Base-by-base conservation (phyloP, 2,113 vertebrate species). In the Capreolus pygargus region DNA sequence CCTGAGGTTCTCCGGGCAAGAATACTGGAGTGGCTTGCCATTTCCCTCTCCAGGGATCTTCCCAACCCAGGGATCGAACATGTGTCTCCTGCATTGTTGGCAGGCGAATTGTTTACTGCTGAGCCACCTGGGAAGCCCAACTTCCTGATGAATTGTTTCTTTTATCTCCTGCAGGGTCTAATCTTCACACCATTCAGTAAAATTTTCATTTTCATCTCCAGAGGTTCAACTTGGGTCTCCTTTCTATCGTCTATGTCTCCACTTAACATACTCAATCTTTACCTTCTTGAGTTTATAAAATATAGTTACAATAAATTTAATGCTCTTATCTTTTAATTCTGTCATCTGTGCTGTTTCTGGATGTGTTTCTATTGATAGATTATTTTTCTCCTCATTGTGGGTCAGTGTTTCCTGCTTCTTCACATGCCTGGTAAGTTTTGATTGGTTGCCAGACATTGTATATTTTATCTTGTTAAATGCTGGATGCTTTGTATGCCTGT, bases 401-500 rank as follows among this genome's bases (percentile, higher is more conserved):
- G 13, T 91, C n/a, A 14, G 58, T 28, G 30, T 78, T 90, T 91
- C 74, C 55, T 93, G 50, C 36, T 84, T 84, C 76, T 91, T 85
- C 45, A 11, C 25, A 47, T 55, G 57, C 28, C 52, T 39, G 10
- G 16, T 84, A 93, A 93, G 52, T 88, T 88, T 97, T 60, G 74
- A 91, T 85, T 91, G 43, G 74, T 91, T 97, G 86, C 43, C 45
- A 84, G 92, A 90, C 82, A 70, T 61, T 61, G 57, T 88, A 6
- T 74, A 67, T 78, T 95, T 88, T 93, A 84, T 14, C 57, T 87
- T 84, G n/a, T 87, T 81, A 96, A 54, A 88, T 84, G n/a, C 57
- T 95, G 57, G 33, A 14, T 88, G 36, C 54, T 93, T 70, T 74
- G 21, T 85, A 87, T 79, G 89, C 33, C 54, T 87, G 25, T 43